Base-by-base conservation (phyloP, 2,888 invertebrate genomes). In the Macrosoma leucophasiata region DNA sequence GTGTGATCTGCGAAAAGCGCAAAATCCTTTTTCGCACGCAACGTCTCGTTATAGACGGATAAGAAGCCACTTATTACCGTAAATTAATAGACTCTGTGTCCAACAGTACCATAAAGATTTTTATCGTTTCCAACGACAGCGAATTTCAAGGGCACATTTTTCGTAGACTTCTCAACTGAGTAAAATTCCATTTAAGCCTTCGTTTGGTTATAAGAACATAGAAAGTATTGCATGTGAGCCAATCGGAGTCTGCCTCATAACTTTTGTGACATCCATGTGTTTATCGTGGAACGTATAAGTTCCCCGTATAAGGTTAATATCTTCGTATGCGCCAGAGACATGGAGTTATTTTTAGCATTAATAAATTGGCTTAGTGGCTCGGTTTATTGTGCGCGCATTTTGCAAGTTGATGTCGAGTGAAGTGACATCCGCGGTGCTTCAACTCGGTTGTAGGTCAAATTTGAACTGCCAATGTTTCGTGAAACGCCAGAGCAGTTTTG, bases 361-460 rank as follows among this genome's bases (percentile, higher is more conserved):
- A 72, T 82, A 84, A 84, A 84, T 84, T 82, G 81, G 77, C 74
- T 84, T 81, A 77, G 77, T 74, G 63, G 68, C 74, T 74, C 69
- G 62, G 62, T 72, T 76, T 77, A 77, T 76, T 78, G 76, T 76
- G 68, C 61, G 72, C 56, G 64, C 69, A 71, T 72, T 77, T 72
- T 58, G 69, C 66, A 72, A 70, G 68, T 69, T 58, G 62, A 47
- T 45, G 49, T 36, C 41, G 40, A 35, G 41, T 29, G 28, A 25
- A 42, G 33, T 49, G 44, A 43, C 64, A 66, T 60, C 52, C 51
- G 51, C 54, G 41, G 47, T 49, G 46, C 39, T 49, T 29, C 28
- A n/a, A 27, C 19, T 36, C 33, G 33, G 34, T 65, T 66, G 58
- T 71, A 61, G 66, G 67, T 67, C 64, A 69, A 56, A 66, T 69